Evolutionary conservation across 1,140 invertebrate genomes (phyloP), one percentile per base, ranked within the genome.

Genomic region (Papilio glaucus): DNA sequence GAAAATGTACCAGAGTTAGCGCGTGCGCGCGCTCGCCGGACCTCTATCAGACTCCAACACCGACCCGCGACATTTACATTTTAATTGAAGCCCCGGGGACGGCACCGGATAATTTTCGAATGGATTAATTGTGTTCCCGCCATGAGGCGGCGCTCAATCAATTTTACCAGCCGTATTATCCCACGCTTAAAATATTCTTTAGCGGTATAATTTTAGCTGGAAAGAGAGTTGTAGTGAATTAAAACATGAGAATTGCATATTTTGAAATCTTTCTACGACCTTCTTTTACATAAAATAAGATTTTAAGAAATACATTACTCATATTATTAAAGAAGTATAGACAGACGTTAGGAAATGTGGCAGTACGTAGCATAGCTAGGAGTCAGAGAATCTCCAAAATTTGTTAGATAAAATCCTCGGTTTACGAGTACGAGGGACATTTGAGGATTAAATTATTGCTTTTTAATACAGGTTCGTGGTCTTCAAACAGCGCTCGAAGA

Each of bases 81-180:
- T 88, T 87, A 88, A 90, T 90, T 86, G 86, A 83, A 81, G 79
- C 86, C 85, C 53, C 71, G 85, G 87, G 82, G 78, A 80, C 73
- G 85, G 84, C 84, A 84, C 84, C 81, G 85, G 83, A 87, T 89
- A 85, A 86, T 86, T 88, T 88, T 78, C 80, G 84, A 90, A 87
- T 87, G 85, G 84, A 89, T 85, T 86, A 86, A 86, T 86, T 87
- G 83, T 88, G 84, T 87, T 85, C 74, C 61, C 74, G 57, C 65
- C 75, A 74, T 73, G 72, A 78, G 45, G 71, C 18, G 45, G 67
- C 33, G 53, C 71, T 62, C 69, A 41, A 74, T 74, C 62, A 74
- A 63, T 57, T 57, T 68, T 63, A 73, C 72, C 53, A 63, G 41
- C 29, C 71, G 49, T 75, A 70, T 76, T 78, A 75, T 76, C 74